Evolutionary conservation across 2,797 vertebrate genomes (phyloP).

Genomic region (Sebastes nivosus): DNA sequence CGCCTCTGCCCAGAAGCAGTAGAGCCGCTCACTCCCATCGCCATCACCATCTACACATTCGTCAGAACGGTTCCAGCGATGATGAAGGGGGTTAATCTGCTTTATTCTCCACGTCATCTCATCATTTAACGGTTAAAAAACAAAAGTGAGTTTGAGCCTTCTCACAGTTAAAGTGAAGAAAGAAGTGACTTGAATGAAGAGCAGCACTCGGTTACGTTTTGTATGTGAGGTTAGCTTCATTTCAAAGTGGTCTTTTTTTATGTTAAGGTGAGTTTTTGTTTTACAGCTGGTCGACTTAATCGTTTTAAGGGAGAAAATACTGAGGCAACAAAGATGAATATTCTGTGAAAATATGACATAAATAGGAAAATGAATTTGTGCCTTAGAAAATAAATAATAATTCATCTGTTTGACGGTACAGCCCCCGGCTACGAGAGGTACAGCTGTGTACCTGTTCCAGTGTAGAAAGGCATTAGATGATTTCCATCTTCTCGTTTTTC

Average conservation of each 20-base stretch:
- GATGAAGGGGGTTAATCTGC: background rate
- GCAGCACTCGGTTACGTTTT: constrained; percentile 9
- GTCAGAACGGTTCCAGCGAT: background rate
- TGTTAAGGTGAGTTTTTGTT: constrained; percentile 15
- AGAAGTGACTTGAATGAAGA: constrained; percentile 22
- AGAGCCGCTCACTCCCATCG: constrained; percentile 15
- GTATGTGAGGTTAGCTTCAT: background rate
- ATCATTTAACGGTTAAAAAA: constrained; percentile 23
- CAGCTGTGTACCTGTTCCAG: background rate
- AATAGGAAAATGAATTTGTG: constrained; percentile 69
- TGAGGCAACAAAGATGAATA: constrained; percentile 19
- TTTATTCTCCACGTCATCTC: background rate
- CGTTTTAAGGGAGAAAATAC: constrained; percentile 22
- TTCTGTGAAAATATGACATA: constrained; percentile 21
- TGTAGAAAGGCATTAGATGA: background rate
- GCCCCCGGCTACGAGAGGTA: background rate
- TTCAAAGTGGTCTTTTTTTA: constrained; percentile 13
- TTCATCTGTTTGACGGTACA: constrained; percentile 5
- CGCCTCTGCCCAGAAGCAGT: constrained; percentile 80
- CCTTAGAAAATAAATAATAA: constrained; percentile 71
- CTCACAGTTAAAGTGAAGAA: constrained; percentile 16
- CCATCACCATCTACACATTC: background rate
- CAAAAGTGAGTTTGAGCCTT: constrained; percentile 10
- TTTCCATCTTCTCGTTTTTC: background rate
- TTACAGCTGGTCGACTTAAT: background rate